Percentiles rank a stretch among this genome's conserved stretches.
Conservation (phyloP, 2,888 invertebrate genomes). For the Agrochola lychnidis region DNA sequence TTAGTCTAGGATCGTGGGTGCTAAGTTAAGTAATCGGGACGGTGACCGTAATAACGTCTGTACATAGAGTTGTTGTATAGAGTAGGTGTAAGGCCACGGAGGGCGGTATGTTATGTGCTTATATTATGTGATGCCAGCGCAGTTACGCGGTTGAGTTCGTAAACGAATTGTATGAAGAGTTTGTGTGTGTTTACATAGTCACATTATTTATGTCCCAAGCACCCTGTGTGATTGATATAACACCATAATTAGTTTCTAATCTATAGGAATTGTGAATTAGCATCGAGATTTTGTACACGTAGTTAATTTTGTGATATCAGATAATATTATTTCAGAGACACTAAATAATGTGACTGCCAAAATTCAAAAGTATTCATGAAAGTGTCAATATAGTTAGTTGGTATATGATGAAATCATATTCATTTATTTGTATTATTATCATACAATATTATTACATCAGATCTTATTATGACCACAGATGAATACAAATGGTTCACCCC, state of each 20-base stretch:
- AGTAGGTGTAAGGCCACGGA: slow-evolving; percentile 70
- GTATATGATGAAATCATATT: slow-evolving; percentile 76
- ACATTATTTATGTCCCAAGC: slow-evolving; percentile 74
- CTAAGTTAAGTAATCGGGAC: slow-evolving; percentile 77
- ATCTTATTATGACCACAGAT: slow-evolving; percentile 22
- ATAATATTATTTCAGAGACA: slow-evolving; percentile 43
- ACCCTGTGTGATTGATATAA: slow-evolving; percentile 49
- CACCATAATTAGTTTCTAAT: slow-evolving; percentile 30
- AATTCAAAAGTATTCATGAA: slow-evolving; percentile 83
- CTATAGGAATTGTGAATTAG: slow-evolving; percentile 42
- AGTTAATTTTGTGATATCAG: slow-evolving; percentile 43
- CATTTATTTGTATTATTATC: slow-evolving; percentile 60
- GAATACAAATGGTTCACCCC: no score
- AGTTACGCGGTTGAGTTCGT: slow-evolving; percentile 74
- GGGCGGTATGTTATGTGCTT: slow-evolving; percentile 58
- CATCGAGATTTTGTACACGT: slow-evolving; percentile 48
- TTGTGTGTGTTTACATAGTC: slow-evolving; percentile 73
- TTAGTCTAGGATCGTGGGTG: slow-evolving; percentile 84
- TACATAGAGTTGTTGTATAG: slow-evolving; percentile 80
- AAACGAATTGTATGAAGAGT: slow-evolving; percentile 75
- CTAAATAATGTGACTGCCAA: slow-evolving; percentile 85
- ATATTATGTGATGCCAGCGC: slow-evolving; percentile 43
- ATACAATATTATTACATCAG: slow-evolving; percentile 44
- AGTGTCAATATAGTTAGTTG: slow-evolving; percentile 78
- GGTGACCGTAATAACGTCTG: slow-evolving; percentile 74